Percentiles rank a stretch among this genome's conserved stretches.
Evolutionary conservation across 2,888 invertebrate genomes (phyloP).

Genomic region (Frankliniella fusca): DNA sequence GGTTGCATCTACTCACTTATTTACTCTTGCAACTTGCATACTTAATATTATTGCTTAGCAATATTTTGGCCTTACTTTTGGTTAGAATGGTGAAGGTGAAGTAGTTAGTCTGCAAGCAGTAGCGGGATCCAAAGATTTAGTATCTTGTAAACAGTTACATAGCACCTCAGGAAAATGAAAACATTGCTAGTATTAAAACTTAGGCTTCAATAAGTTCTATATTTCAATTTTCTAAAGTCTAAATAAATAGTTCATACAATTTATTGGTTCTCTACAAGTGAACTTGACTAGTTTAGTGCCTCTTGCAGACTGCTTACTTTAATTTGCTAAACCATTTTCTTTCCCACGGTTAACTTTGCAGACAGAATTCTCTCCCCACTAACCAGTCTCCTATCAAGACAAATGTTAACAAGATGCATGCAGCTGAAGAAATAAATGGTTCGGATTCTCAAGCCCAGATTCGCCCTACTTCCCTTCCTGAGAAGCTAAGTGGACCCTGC

Average conservation of each 20-base stretch:
- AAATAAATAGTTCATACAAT: too few species aligned
- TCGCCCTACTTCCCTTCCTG: neutral
- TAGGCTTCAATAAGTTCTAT: too few species aligned
- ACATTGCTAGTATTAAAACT: too few species aligned
- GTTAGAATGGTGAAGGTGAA: too few species aligned
- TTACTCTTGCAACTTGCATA: neutral
- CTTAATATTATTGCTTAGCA: too few species aligned
- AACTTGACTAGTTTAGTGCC: neutral
- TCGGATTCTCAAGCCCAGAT: neutral
- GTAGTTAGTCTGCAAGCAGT: too few species aligned
- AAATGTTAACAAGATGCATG: neutral
- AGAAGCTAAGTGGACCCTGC: conserved; percentile 3
- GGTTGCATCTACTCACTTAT: neutral
- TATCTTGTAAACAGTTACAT: too few species aligned
- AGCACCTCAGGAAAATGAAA: too few species aligned
- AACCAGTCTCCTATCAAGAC: neutral
- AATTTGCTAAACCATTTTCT: neutral
- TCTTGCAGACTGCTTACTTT: neutral
- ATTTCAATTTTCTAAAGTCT: too few species aligned
- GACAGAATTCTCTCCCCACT: neutral
- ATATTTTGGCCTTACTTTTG: too few species aligned
- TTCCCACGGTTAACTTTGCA: neutral
- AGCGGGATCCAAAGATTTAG: too few species aligned
- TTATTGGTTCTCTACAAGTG: too few species aligned
- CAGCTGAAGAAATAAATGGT: neutral